phyloP scores from a whole-genome alignment of 2,888 invertebrate species.

The Mythimna pallens region DNA sequence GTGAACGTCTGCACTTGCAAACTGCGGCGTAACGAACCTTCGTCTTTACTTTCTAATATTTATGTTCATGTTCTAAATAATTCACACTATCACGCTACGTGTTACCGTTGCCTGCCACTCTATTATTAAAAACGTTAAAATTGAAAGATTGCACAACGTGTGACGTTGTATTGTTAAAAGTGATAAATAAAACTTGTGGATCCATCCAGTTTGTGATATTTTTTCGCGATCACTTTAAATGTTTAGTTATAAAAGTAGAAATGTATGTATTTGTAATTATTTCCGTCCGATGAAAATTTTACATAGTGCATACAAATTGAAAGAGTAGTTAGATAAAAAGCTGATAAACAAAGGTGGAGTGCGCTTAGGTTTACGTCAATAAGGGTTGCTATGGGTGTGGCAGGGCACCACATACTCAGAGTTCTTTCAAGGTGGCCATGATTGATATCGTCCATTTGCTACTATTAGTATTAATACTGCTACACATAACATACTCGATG shows the following conservation, averaged over 20 bases:
- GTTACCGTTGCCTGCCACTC: conserved; percentile 52
- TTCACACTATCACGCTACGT: conserved; percentile 58
- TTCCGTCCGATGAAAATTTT: conserved; percentile 17
- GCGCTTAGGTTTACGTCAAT: conserved; percentile 81
- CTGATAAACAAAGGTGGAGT: conserved; percentile 87
- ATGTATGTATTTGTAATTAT: conserved; percentile 24
- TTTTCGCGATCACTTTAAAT: conserved; percentile 10
- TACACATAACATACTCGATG: conserved; percentile 29
- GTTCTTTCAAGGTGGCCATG: conserved; percentile 66
- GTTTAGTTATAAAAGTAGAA: conserved; percentile 10
- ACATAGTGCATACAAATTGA: conserved; percentile 54
- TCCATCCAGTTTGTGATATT: conserved; percentile 32
- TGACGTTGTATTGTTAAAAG: conserved; percentile 51
- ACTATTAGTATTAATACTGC: conserved; percentile 49
- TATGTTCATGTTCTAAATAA: conserved; percentile 68
- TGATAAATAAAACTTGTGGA: conserved; percentile 44
- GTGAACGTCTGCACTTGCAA: conserved; percentile 62
- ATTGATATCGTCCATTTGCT: conserved; percentile 62
- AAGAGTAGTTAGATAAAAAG: conserved; percentile 78
- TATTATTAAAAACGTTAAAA: conserved; percentile 59
- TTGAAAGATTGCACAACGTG: conserved; percentile 56
- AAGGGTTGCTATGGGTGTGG: conserved; percentile 83
- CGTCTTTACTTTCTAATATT: conserved; percentile 68
- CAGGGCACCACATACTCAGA: conserved; percentile 60
- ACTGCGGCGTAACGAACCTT: conserved; percentile 58